These are phyloP conservation scores for Lampropteryx suffumata DNA, from an alignment of 2,888 invertebrate species.

Conservation along the genomic window DNA sequence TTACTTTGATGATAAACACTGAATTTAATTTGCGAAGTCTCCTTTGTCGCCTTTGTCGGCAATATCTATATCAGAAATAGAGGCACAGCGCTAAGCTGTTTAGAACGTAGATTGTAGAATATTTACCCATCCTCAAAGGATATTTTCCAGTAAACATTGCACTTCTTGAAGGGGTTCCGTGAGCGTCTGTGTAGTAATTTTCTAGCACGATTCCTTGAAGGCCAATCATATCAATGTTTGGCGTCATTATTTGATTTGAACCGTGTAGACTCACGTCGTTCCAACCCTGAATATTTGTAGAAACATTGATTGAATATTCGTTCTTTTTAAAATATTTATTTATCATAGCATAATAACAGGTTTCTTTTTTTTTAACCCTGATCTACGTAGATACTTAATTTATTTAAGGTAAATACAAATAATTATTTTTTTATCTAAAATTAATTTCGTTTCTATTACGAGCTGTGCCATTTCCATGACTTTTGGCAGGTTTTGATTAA, in stretches of 20 bases:
- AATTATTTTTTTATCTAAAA: too few species aligned
- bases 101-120: too few species aligned
- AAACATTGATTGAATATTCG: neutral
- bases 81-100: too few species aligned
- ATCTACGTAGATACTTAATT: too few species aligned
- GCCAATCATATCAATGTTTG: slow-evolving; percentile 92
- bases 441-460: too few species aligned
- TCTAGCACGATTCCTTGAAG: slow-evolving; percentile 91
- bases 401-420: too few species aligned
- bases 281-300: slow-evolving; percentile 86
- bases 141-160: slow-evolving; percentile 92
- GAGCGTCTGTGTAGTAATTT: slow-evolving; percentile 89
- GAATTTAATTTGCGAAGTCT: slow-evolving; percentile 1
- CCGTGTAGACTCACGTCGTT: slow-evolving; percentile 94
- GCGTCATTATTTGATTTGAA: slow-evolving; percentile 91
- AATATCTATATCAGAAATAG: neutral
- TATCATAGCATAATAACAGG: too few species aligned
- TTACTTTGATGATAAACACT: neutral
- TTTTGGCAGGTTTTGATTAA: too few species aligned
- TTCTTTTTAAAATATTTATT: too few species aligned
- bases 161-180: slow-evolving; percentile 89
- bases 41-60: neutral
- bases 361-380: too few species aligned
- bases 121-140: slow-evolving; percentile 88
- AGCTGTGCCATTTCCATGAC: too few species aligned